These are phyloP conservation scores for Melanophora roralis DNA, from an alignment of 2,888 invertebrate genomes.

Conservation along the genomic window DNA sequence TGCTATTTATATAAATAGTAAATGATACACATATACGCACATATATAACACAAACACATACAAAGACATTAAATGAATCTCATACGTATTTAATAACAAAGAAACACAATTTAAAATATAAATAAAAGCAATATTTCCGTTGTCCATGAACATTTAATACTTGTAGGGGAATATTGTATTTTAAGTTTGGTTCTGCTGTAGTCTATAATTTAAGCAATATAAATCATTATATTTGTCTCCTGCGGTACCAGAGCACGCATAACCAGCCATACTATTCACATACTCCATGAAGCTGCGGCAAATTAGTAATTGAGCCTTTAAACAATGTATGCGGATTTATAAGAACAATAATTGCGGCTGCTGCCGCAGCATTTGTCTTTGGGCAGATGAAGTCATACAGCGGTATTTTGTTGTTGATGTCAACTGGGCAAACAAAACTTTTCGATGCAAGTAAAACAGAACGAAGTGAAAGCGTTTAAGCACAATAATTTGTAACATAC, in stretches of 20 bases:
- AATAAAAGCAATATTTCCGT: neutral
- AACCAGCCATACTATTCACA: neutral
- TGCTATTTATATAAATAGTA: too few relatives aligned
- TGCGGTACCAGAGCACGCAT: slow-evolving; percentile 23
- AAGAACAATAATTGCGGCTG: slow-evolving; percentile 35
- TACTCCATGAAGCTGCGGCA: slow-evolving; percentile 29
- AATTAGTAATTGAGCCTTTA: slow-evolving; percentile 58
- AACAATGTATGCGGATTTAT: slow-evolving; percentile 43
- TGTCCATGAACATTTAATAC: slow-evolving; percentile 22
- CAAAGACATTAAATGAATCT: slow-evolving; percentile 12
- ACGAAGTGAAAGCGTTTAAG: slow-evolving; percentile 42
- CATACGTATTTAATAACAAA: too few relatives aligned
- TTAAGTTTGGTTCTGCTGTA: neutral
- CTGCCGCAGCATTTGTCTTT: neutral
- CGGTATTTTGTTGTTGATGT: slow-evolving; percentile 1
- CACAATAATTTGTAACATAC: slow-evolving; percentile 36
- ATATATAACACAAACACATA: neutral
- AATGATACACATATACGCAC: neutral
- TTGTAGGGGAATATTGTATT: neutral
- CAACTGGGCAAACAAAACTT: slow-evolving; percentile 25
- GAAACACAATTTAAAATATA: too few relatives aligned
- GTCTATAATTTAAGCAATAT: slow-evolving; percentile 59
- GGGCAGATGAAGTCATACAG: neutral
- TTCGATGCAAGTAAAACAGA: neutral
- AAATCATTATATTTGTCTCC: slow-evolving; percentile 58